Evolutionary conservation across 1,140 invertebrate genomes (phyloP).

Genomic region (Atta texana): DNA sequence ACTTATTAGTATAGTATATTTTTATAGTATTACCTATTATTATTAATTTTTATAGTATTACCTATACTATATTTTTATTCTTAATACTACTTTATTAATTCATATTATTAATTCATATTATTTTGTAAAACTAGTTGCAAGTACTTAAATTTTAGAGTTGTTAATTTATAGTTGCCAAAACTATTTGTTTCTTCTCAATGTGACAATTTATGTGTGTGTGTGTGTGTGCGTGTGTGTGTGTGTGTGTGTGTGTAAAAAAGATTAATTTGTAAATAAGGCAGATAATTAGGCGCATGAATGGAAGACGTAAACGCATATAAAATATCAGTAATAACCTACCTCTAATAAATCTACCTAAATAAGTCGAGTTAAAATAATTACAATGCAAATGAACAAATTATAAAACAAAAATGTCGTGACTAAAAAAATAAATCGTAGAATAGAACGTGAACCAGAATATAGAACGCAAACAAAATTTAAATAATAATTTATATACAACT

Average conservation of each 20-base stretch:
- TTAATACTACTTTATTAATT: too few relatives aligned
- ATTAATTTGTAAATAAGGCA: neutral
- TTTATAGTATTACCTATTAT: too few relatives aligned
- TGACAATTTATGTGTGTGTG: too few relatives aligned
- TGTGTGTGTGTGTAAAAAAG: neutral
- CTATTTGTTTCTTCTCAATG: too few relatives aligned
- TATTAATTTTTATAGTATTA: too few relatives aligned
- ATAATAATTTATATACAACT: neutral
- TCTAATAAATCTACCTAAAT: neutral
- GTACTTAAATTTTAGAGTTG: too few relatives aligned
- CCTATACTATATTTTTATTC: too few relatives aligned
- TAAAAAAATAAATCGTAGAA: neutral
- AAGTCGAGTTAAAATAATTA: neutral
- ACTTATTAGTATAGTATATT: too few relatives aligned
- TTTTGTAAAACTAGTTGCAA: too few relatives aligned
- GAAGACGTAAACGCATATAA: neutral
- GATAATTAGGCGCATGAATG: conserved; percentile 6
- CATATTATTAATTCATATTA: too few relatives aligned
- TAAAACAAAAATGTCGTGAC: neutral
- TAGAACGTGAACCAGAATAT: neutral
- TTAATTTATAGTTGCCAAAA: too few relatives aligned
- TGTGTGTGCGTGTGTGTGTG: too few relatives aligned
- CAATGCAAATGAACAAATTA: neutral
- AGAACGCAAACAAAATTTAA: neutral
- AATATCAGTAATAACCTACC: neutral